These are phyloP conservation scores for Xerus rutilus DNA, from an alignment of 2,797 vertebrate species.

Conservation along the genomic window DNA sequence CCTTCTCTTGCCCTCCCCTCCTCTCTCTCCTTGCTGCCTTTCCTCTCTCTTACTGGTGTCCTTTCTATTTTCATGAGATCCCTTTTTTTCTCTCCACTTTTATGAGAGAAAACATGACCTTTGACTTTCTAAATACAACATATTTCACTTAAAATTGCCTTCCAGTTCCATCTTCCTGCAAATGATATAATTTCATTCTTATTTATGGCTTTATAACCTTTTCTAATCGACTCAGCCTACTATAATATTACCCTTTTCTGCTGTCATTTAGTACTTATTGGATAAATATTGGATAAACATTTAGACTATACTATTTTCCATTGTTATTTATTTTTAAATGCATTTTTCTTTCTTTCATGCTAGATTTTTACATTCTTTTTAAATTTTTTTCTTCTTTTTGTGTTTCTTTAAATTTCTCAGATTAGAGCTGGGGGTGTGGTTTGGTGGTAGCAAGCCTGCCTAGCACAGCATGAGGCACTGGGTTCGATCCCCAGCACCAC, in stretches of 20 bases:
- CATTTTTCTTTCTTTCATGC: not conserved
- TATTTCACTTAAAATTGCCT: not conserved
- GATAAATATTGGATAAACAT: not conserved
- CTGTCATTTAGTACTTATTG: constrained; percentile 18
- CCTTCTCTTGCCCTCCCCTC: too few species aligned
- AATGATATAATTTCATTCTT: not conserved
- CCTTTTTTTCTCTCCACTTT: too few species aligned
- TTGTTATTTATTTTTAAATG: constrained; percentile 56
- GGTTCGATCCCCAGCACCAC: too few species aligned
- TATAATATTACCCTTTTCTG: constrained; percentile 31
- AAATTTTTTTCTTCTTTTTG: too few species aligned
- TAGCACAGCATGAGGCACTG: too few species aligned
- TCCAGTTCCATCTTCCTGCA: not conserved
- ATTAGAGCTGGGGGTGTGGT: too few species aligned
- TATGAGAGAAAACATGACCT: not conserved
- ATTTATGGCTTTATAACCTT: not conserved
- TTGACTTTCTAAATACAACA: not conserved
- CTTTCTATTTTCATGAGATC: not conserved
- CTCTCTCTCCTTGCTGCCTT: not conserved
- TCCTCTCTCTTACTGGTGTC: not conserved
- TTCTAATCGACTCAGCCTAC: not conserved
- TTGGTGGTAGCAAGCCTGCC: too few species aligned
- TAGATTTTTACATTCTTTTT: constrained; percentile 27
- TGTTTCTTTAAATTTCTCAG: too few species aligned
- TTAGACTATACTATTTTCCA: constrained; percentile 20